Evolutionary conservation across 2,113 vertebrate genomes (phyloP).

Genomic region (Bufo bufo): DNA sequence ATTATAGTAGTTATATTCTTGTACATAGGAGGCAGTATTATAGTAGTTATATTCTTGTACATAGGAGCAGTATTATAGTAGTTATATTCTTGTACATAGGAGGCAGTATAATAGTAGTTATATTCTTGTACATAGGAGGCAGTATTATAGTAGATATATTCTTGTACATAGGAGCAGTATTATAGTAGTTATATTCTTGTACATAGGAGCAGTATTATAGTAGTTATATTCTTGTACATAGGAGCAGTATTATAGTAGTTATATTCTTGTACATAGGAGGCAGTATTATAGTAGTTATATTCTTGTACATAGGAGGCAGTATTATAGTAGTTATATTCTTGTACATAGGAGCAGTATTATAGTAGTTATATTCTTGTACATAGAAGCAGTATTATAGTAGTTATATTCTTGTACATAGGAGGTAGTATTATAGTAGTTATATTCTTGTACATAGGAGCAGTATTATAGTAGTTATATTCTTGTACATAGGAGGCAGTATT

Average conservation of each 20-base stretch:
- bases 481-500: not conserved
- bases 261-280: not conserved
- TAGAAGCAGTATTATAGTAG: not conserved
- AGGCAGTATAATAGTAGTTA: too few relatives aligned
- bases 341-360: not conserved
- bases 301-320: not conserved
- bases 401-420: constrained; percentile 3
- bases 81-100: too few relatives aligned
- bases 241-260: not conserved
- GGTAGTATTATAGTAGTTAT: not conserved
- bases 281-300: not conserved
- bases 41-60: too few relatives aligned
- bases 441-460: not conserved
- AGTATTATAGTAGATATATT: too few relatives aligned
- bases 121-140: too few relatives aligned
- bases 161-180: too few relatives aligned
- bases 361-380: not conserved
- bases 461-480: not conserved
- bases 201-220: not conserved
- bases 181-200: too few relatives aligned
- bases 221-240: not conserved
- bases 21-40: too few relatives aligned
- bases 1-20: too few relatives aligned
- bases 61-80: too few relatives aligned
- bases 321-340: too few relatives aligned